Conservation (phyloP, 2,888 invertebrate species). For the Tetragonisca angustula region DNA sequence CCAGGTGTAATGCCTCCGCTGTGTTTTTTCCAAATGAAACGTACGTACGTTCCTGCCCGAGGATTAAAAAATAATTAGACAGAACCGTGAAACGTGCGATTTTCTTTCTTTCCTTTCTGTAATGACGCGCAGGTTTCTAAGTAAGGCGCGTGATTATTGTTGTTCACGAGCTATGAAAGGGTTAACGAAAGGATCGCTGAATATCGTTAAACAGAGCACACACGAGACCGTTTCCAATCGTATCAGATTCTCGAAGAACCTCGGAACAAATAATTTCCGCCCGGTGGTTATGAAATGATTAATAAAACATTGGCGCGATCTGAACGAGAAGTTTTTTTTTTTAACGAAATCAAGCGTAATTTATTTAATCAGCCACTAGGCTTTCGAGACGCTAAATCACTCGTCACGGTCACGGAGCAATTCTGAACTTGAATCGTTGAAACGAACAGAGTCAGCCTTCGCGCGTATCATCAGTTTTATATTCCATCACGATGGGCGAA, state of each 20-base stretch:
- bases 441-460: neutral
- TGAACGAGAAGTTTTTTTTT: neutral
- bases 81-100: neutral
- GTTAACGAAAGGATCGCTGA: slow-evolving; percentile 26
- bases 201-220: slow-evolving; percentile 7
- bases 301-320: slow-evolving; percentile 20
- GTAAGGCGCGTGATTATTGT: neutral
- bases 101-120: too few species aligned
- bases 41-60: neutral
- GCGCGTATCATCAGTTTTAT: slow-evolving; percentile 31
- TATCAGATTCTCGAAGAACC: slow-evolving; percentile 2
- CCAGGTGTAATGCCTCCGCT: neutral
- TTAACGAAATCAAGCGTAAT: neutral
- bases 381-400: too few species aligned
- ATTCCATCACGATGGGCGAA: neutral
- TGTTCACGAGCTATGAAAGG: neutral
- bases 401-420: too few species aligned
- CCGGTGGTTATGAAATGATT: slow-evolving; percentile 26
- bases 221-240: neutral
- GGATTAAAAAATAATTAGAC: slow-evolving; percentile 12
- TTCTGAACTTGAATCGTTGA: neutral
- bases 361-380: neutral
- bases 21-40: neutral
- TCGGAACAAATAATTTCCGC: slow-evolving; percentile 7
- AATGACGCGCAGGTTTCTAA: neutral